Percentiles rank a stretch among this genome's conserved stretches.
Conservation (phyloP, 2,113 vertebrate genomes). For the Thamnophis sirtalis region DNA sequence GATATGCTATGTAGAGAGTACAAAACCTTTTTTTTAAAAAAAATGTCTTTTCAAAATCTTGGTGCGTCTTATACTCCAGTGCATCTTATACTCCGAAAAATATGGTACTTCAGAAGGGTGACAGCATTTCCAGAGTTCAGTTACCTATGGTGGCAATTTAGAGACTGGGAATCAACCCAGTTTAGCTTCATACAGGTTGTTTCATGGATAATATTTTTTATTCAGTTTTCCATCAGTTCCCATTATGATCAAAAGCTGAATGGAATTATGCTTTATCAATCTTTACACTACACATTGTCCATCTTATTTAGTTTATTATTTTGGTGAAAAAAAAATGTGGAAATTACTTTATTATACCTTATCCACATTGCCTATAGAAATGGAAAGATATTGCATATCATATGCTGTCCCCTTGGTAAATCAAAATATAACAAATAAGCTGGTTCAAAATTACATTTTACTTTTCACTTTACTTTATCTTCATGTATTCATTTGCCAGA, state of each 20-base stretch:
- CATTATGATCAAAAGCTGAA: neutral
- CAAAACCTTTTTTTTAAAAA: no score
- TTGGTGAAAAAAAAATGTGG: neutral
- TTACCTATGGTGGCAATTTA: neutral
- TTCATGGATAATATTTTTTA: neutral
- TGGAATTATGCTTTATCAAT: neutral
- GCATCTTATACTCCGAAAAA: no score
- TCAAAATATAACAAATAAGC: neutral
- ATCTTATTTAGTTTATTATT: neutral
- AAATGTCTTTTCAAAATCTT: no score
- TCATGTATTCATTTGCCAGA: neutral
- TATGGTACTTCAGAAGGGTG: neutral
- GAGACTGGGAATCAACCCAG: neutral
- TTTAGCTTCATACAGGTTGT: neutral
- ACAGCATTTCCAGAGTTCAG: neutral
- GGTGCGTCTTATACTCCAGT: no score
- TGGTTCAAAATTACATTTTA: neutral
- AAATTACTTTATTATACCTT: neutral
- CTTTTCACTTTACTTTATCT: neutral
- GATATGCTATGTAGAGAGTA: no score
- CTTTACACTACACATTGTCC: neutral
- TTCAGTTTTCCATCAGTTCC: neutral
- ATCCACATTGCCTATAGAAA: neutral
- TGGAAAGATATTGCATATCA: conserved; percentile 33
- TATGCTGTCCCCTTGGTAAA: conserved; percentile 54